A percentile compares a stretch with the other conserved stretches of the same genome.
phyloP scores from a whole-genome alignment of 2,113 vertebrate species.

The Alligator mississippiensis region DNA sequence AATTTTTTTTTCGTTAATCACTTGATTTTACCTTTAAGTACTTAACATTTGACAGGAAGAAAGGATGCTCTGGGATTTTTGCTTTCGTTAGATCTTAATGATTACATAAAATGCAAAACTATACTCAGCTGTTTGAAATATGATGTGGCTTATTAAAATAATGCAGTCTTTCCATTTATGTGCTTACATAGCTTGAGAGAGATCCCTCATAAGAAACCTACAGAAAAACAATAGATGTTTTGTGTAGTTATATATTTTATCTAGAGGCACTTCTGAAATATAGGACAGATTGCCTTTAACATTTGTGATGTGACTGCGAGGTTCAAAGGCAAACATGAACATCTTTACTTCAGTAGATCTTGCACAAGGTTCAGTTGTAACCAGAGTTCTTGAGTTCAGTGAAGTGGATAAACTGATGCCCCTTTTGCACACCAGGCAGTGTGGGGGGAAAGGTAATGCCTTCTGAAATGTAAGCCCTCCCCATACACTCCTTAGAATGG shows the following conservation, averaged over 20 bases:
- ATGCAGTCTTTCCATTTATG: constrained; percentile 5
- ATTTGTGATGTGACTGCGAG: neutral
- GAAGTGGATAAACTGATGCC: neutral
- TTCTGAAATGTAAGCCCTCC: neutral
- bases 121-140: constrained; percentile 27
- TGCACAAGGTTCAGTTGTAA: neutral
- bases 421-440: neutral
- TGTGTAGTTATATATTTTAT: neutral
- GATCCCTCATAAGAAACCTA: neutral
- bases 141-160: constrained; percentile 26
- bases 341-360: neutral
- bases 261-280: neutral
- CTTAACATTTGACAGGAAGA: neutral
- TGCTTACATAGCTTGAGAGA: constrained; percentile 15
- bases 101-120: neutral
- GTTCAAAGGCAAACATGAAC: neutral
- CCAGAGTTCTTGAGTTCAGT: neutral
- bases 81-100: constrained; percentile 31
- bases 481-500: neutral
- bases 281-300: neutral
- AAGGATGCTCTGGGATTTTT: neutral
- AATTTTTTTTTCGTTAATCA: neutral
- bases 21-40: constrained; percentile 6
- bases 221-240: neutral
- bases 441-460: neutral